Percentiles rank a stretch among this genome's conserved stretches.
phyloP scores from a whole-genome alignment of 1,140 invertebrate genomes.

The Armadillidium nasatum region DNA sequence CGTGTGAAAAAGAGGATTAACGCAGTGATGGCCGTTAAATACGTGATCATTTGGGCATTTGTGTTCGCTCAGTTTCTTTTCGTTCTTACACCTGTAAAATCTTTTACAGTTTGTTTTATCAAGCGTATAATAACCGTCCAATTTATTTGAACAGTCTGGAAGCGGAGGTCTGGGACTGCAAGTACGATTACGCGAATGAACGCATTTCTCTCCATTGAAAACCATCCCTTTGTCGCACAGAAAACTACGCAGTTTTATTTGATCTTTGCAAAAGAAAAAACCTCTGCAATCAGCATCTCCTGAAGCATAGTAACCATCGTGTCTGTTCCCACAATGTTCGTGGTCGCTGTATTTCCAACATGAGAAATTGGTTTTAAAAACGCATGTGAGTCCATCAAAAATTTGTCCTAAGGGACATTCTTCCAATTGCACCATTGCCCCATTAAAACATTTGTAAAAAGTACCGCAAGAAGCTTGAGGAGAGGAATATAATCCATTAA shows the following conservation, averaged over 20 bases:
- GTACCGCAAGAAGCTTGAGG: conserved; percentile 48
- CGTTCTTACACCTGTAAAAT: conserved; percentile 44
- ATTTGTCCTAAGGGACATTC: conserved; percentile 52
- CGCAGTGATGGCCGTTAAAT: conserved; percentile 57
- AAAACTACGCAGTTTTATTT: conserved; percentile 47
- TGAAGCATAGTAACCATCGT: conserved; percentile 56
- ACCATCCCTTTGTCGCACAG: conserved; percentile 48
- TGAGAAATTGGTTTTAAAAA: conserved; percentile 47
- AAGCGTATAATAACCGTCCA: conserved; percentile 45
- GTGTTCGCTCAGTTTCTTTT: conserved; percentile 41
- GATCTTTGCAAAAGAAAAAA: conserved; percentile 57
- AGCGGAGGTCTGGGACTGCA: conserved; percentile 29
- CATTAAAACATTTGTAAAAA: conserved; percentile 48
- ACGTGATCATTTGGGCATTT: conserved; percentile 46
- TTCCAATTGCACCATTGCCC: conserved; percentile 46
- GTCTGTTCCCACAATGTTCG: conserved; percentile 43
- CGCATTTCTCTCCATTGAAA: conserved; percentile 50
- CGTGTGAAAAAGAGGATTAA: conserved; percentile 45
- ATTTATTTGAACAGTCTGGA: conserved; percentile 40
- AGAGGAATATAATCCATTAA: conserved; percentile 46
- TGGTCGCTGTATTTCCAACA: conserved; percentile 48
- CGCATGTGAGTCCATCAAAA: conserved; percentile 52
- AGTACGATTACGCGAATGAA: conserved; percentile 39
- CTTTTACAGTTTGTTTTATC: conserved; percentile 43
- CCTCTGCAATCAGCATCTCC: conserved; percentile 53